Percentiles rank a stretch among this genome's conserved stretches.
phyloP scores from a whole-genome alignment of 1,140 invertebrate species.

The Brachionus angularis region DNA sequence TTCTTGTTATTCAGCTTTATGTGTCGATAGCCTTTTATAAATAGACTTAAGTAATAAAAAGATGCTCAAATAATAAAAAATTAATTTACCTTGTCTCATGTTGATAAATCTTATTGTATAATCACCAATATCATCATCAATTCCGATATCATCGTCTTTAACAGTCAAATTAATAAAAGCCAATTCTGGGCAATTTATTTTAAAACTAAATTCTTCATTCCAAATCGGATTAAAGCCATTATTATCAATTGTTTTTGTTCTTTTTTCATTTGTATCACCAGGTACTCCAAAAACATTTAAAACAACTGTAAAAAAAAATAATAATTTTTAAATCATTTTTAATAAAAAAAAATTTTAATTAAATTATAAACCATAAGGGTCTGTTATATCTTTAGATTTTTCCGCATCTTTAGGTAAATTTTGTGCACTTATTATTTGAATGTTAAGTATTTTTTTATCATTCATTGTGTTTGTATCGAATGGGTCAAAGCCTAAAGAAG shows the following conservation, averaged over 20 bases:
- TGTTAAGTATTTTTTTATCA: slow-evolving; percentile 7
- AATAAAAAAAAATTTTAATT: not conserved
- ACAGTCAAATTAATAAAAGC: slow-evolving; percentile 62
- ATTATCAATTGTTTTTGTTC: slow-evolving; percentile 21
- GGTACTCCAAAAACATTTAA: slow-evolving; percentile 9
- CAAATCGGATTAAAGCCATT: slow-evolving; percentile 64
- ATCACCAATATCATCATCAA: slow-evolving; percentile 3
- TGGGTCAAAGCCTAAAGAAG: slow-evolving; percentile 11
- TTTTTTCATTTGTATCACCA: slow-evolving; percentile 2
- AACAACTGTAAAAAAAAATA: not conserved
- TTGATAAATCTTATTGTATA: slow-evolving; percentile 23
- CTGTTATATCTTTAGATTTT: not conserved
- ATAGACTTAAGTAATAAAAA: not conserved
- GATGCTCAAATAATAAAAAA: not conserved
- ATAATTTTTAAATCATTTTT: not conserved
- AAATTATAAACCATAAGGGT: slow-evolving; percentile 44
- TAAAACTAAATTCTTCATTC: slow-evolving; percentile 60
- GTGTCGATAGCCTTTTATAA: slow-evolving; percentile 16
- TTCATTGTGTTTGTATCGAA: slow-evolving; percentile 7
- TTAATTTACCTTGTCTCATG: slow-evolving; percentile 14
- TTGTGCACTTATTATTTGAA: slow-evolving; percentile 41
- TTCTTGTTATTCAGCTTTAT: slow-evolving; percentile 5
- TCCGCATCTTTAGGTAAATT: not conserved
- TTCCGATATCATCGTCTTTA: slow-evolving; percentile 53
- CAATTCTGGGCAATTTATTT: slow-evolving; percentile 59